Evolutionary conservation across 2,888 invertebrate genomes (phyloP).

Genomic region (Macrophya annulata): DNA sequence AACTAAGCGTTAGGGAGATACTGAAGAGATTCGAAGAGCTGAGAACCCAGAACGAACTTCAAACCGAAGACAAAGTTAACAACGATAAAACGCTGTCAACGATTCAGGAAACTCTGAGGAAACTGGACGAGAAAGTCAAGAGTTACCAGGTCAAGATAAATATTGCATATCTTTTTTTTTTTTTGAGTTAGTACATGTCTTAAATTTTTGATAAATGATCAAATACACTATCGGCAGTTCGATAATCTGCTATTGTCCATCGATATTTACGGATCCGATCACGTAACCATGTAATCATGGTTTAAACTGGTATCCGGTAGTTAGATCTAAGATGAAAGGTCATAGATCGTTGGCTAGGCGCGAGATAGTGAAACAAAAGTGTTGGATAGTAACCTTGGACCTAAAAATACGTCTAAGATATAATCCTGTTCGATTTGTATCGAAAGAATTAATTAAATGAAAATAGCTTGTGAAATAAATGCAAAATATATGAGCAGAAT

Average conservation of each 20-base stretch:
- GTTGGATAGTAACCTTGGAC: slow-evolving; percentile 24
- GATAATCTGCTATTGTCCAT: not conserved
- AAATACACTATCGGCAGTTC: slow-evolving; percentile 13
- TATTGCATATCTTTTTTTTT: slow-evolving; percentile 13
- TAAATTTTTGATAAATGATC: not conserved
- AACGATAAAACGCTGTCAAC: slow-evolving; percentile 76
- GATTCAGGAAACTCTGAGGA: slow-evolving; percentile 78
- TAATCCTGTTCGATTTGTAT: not conserved
- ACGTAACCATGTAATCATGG: slow-evolving; percentile 24
- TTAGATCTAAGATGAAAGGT: slow-evolving; percentile 49
- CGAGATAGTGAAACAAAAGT: slow-evolving; percentile 13
- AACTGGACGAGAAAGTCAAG: slow-evolving; percentile 79
- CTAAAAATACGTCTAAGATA: not conserved
- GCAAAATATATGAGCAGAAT: not conserved
- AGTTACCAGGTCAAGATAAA: slow-evolving; percentile 73
- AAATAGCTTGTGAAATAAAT: not conserved
- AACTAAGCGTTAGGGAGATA: slow-evolving; percentile 92
- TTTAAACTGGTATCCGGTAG: slow-evolving; percentile 28
- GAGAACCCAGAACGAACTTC: slow-evolving; percentile 73
- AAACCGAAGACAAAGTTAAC: slow-evolving; percentile 71
- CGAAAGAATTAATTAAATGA: not conserved
- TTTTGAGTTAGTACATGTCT: not conserved
- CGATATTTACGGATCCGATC: slow-evolving; percentile 23
- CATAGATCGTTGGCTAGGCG: slow-evolving; percentile 14
- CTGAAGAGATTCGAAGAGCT: slow-evolving; percentile 90